Evolutionary conservation across 2,888 invertebrate species (phyloP), one percentile per base, ranked within the genome.

Genomic region (Leucoptera coffeella): DNA sequence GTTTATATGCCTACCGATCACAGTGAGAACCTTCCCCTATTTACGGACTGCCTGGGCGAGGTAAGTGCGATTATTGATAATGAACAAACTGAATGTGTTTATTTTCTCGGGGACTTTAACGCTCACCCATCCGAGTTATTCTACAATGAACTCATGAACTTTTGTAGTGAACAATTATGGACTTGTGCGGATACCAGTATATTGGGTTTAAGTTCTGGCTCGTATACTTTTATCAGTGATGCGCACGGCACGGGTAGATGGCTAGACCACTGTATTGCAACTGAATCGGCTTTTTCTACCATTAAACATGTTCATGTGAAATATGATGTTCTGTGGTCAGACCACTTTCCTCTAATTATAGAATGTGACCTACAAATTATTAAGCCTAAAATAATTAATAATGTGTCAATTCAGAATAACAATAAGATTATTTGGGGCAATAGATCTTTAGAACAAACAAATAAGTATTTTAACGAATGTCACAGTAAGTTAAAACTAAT

Each of bases 271-370:
- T 23, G 17, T 10, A n/a, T 28, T 9, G 20, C 12, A 3, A 28
- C 19, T 4, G 23, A 23, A n/a, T 12, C 19, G n/a, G 28, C 28
- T n/a, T 10, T 8, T 22, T 12, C 24, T 15, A 25, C 27, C 12
- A 19, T 35, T 20, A n/a, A 3, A 2, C 14, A 30, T 12, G 4
- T 33, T 8, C 3, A 22, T 3, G 26, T 35, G 6, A 8, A 14
- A 1, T 26, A 34, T 22, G 33, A 33, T 13, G 28, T 30, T 2
- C 29, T 10, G 3, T 33, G 33, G 30, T 36, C 35, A 2, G 36
- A 34, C 12, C 36, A 35, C 15, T 29, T 29, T 20, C 35, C 33
- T 7, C 7, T 36, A 11, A 3, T 23, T 17, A 4, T 35, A 1
- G 6, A 9, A 13, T 34, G 36, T 31, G 25, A 31, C 11, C n/a